Conservation (phyloP, 2,113 vertebrate species). For the Pseudois nayaur region DNA sequence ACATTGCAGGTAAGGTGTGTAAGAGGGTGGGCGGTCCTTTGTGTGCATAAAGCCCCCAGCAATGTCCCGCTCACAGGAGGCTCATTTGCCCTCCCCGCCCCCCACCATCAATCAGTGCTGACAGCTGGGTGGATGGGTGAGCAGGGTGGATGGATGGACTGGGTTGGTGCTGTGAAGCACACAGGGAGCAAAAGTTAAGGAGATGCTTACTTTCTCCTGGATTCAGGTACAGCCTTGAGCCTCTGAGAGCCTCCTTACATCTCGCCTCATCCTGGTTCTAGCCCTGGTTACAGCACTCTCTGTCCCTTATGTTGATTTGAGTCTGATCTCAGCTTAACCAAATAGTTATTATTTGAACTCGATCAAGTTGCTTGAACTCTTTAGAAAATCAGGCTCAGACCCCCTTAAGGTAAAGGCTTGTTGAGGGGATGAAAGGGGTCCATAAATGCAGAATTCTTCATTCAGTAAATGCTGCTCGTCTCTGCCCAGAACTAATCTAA, state of each 20-base stretch:
- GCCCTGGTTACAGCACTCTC: neutral
- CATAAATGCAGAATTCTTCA: neutral
- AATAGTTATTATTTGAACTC: neutral
- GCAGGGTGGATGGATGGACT: neutral
- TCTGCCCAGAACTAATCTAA: neutral
- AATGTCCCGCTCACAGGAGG: neutral
- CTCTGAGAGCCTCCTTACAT: neutral
- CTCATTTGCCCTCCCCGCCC: too few species aligned
- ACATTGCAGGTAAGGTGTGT: neutral
- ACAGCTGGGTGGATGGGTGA: neutral
- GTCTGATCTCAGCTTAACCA: neutral
- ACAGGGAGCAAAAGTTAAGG: neutral
- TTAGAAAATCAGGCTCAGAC: neutral
- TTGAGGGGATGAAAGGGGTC: neutral
- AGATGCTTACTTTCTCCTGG: neutral
- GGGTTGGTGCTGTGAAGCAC: neutral
- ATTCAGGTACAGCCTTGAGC: neutral
- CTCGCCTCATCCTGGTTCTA: neutral
- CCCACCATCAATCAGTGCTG: fast-evolving
- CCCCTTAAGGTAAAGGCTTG: neutral
- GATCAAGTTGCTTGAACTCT: neutral
- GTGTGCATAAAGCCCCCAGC: neutral
- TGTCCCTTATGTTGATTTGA: neutral
- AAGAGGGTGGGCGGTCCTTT: neutral
- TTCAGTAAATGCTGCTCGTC: neutral